Conservation (phyloP, 2,113 vertebrate genomes). For the Ammodytes marinus region DNA sequence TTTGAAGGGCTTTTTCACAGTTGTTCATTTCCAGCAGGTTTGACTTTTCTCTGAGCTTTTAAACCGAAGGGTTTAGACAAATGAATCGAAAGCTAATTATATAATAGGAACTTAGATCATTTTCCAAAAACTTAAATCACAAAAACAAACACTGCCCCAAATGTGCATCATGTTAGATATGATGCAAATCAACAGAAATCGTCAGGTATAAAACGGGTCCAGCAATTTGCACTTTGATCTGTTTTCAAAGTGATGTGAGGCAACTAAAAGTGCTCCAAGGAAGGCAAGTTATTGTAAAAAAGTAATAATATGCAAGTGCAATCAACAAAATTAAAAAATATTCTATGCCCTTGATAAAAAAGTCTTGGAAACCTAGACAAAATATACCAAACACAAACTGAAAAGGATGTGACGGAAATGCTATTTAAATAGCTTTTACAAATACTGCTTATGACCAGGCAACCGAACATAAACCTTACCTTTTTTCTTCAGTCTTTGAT, state of each 20-base stretch:
- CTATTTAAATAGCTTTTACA: not conserved
- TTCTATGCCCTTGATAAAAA: not conserved
- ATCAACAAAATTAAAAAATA: constrained; percentile 32
- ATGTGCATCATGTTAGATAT: constrained; percentile 8
- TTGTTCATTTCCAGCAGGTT: not conserved
- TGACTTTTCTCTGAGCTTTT: constrained; percentile 4
- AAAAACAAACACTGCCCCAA: constrained; percentile 26
- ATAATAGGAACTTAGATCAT: constrained; percentile 4
- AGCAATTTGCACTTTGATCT: constrained; percentile 64
- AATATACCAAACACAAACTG: not conserved
- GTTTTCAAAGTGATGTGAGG: constrained; percentile 37
- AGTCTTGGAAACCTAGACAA: constrained; percentile 1
- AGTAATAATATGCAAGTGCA: not conserved
- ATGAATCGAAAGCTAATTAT: constrained; percentile 6
- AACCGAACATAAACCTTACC: not conserved
- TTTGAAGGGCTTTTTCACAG: not conserved
- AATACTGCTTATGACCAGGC: constrained; percentile 5
- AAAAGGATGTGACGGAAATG: not conserved
- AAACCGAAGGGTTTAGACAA: not conserved
- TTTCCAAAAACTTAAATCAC: constrained; percentile 39
- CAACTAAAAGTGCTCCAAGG: not conserved
- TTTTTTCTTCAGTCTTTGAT: constrained; percentile 7
- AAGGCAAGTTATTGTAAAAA: not conserved
- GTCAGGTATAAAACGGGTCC: constrained; percentile 36
- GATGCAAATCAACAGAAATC: constrained; percentile 53